Conservation (phyloP, 2,113 vertebrate species). For the Rostratula benghalensis region DNA sequence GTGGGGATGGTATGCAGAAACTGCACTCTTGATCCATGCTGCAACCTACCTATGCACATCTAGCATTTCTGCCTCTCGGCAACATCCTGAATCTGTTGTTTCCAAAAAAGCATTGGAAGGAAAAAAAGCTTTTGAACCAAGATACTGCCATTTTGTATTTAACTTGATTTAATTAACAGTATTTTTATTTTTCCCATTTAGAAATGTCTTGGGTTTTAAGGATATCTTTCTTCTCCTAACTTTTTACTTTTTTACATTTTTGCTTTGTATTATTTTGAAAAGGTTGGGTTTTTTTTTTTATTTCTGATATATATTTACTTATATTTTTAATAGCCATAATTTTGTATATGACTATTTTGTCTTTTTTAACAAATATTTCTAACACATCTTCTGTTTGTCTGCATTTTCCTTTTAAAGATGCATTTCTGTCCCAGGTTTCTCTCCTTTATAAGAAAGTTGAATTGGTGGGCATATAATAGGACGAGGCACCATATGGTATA, state of each 20-base stretch:
- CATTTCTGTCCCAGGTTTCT: neutral
- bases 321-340: neutral
- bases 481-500: neutral
- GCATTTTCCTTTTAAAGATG: neutral
- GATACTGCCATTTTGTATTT: neutral
- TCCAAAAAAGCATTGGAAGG: neutral
- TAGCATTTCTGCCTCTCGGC: neutral
- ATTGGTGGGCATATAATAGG: neutral
- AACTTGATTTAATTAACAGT: neutral
- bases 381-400: neutral
- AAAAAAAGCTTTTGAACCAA: neutral
- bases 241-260: neutral
- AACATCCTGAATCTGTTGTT: neutral
- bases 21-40: neutral
- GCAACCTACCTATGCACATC: neutral
- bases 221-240: neutral
- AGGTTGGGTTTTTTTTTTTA: neutral
- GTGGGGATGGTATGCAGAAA: rapidly evolving
- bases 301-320: neutral
- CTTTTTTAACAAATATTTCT: neutral
- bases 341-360: neutral
- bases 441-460: neutral
- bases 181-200: neutral
- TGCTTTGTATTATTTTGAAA: neutral
- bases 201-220: neutral